These are phyloP conservation scores for Poeciliopsis turneri DNA, from an alignment of 2,797 vertebrate genomes.

Conservation along the genomic window DNA sequence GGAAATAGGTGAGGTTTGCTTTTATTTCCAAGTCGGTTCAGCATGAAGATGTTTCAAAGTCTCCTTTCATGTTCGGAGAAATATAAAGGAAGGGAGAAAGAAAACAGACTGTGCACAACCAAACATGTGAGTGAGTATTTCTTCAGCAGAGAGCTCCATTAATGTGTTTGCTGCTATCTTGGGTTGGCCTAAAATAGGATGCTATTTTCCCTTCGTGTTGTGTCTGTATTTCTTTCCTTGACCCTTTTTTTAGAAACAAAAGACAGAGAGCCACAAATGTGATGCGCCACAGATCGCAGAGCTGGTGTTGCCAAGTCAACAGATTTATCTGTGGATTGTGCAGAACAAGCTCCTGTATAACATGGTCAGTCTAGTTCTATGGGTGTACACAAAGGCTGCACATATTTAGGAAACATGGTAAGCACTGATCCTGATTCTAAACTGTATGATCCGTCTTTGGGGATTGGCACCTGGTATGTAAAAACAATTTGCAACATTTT, in stretches of 20 bases:
- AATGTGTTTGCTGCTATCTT: slow-evolving; percentile 36
- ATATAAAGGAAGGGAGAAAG: not conserved
- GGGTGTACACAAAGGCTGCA: slow-evolving; percentile 5
- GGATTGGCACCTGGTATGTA: slow-evolving; percentile 6
- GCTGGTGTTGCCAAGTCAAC: slow-evolving; percentile 59
- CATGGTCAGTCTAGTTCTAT: slow-evolving; percentile 22
- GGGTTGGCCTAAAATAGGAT: slow-evolving; percentile 27
- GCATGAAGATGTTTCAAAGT: slow-evolving; percentile 9
- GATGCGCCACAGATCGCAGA: slow-evolving; percentile 51
- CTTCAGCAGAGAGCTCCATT: slow-evolving; percentile 33
- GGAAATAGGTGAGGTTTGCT: slow-evolving; percentile 5
- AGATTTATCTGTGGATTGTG: slow-evolving; percentile 42
- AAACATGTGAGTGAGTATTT: not conserved
- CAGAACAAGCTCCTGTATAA: slow-evolving; percentile 37
- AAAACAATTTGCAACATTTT: slow-evolving; percentile 2
- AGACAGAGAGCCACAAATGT: slow-evolving; percentile 54
- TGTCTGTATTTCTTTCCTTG: slow-evolving; percentile 5
- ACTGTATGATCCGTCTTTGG: slow-evolving; percentile 30
- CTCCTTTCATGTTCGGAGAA: slow-evolving; percentile 1
- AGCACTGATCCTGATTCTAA: slow-evolving; percentile 23
- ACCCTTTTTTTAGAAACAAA: slow-evolving; percentile 31
- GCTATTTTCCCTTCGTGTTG: slow-evolving; percentile 19
- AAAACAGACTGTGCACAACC: not conserved
- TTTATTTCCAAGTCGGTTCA: slow-evolving; percentile 1
- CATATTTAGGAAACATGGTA: slow-evolving; percentile 27